A percentile compares a stretch with the other conserved stretches of the same genome.
phyloP scores from a whole-genome alignment of 1,140 invertebrate genomes.

The Sipha flava region DNA sequence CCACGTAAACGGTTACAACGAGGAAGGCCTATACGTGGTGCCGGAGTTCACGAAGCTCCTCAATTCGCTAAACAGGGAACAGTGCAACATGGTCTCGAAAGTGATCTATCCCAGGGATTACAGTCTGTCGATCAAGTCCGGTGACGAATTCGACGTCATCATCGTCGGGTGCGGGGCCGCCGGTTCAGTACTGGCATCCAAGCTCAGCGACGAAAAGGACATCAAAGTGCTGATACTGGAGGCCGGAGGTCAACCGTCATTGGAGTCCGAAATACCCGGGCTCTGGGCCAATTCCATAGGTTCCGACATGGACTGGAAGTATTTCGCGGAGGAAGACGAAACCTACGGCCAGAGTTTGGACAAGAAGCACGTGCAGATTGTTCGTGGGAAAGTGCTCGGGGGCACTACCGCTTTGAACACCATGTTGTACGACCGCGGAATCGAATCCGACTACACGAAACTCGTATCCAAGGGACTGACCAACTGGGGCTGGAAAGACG shows the following conservation, averaged over 20 bases:
- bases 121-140: background rate
- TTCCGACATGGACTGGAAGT: slow-evolving; percentile 14
- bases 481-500: background rate
- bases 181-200: background rate
- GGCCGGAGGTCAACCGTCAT: background rate
- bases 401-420: background rate
- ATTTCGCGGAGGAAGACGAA: background rate
- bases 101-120: slow-evolving; percentile 19
- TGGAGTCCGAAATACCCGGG: background rate
- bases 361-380: background rate
- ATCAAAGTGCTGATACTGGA: background rate
- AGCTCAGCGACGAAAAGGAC: background rate
- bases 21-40: background rate
- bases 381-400: background rate
- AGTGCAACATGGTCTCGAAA: background rate
- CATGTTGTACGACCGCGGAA: slow-evolving; percentile 18
- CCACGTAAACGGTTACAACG: background rate
- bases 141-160: background rate
- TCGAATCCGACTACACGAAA: background rate
- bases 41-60: slow-evolving; percentile 7
- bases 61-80: background rate
- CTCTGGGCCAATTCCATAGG: background rate
- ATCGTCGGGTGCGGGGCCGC: background rate
- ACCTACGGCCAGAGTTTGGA: background rate
- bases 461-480: background rate